Conservation (phyloP, 1,140 invertebrate species). For the Cotesia typhae region DNA sequence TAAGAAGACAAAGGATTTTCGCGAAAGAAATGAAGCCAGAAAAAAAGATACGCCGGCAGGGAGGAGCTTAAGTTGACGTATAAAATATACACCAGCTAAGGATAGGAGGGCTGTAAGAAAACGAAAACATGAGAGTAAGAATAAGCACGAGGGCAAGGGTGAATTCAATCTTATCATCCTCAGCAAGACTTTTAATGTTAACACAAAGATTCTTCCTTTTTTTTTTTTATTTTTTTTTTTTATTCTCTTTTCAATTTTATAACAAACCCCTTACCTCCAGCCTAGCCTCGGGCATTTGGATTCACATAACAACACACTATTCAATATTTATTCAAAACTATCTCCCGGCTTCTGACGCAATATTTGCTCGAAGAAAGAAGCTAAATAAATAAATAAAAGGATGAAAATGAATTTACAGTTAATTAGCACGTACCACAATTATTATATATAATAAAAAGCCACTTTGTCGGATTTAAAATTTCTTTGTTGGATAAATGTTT, state of each 20-base stretch:
- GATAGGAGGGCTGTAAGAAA: conserved; percentile 1
- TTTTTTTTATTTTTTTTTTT: not conserved
- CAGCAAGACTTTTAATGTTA: conserved; percentile 21
- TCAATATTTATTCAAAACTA: too few species aligned
- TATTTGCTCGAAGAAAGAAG: not conserved
- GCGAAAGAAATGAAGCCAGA: not conserved
- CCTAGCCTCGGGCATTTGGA: not conserved
- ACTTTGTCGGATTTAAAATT: too few species aligned
- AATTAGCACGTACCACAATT: too few species aligned
- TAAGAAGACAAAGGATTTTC: too few species aligned
- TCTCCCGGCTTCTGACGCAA: too few species aligned
- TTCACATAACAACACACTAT: too few species aligned
- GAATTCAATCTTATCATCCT: conserved; percentile 17
- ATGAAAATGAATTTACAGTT: not conserved
- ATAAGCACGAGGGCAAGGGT: conserved; percentile 18
- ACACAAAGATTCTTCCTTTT: conserved; percentile 9
- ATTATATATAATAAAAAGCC: too few species aligned
- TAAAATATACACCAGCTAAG: conserved; percentile 7
- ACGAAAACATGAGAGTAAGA: not conserved
- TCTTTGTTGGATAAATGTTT: too few species aligned
- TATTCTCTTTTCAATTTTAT: too few species aligned
- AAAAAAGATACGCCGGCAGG: not conserved
- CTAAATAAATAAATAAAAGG: not conserved
- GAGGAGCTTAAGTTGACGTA: not conserved
- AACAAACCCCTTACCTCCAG: not conserved